Evolutionary conservation across 2,888 invertebrate species (phyloP), one percentile per base, ranked within the genome.

Genomic region (Tetramorium bicarinatum): DNA sequence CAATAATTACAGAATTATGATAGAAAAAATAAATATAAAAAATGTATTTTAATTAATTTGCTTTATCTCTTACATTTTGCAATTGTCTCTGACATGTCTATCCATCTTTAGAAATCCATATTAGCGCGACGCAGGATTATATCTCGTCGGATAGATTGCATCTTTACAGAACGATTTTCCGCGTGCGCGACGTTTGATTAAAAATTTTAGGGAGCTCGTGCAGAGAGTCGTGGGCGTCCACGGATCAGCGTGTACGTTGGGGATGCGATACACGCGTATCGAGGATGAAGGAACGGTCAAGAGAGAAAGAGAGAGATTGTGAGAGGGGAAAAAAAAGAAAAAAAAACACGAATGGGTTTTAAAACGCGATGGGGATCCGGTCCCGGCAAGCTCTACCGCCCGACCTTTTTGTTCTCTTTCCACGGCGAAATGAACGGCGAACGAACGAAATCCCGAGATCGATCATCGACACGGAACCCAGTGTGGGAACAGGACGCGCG

Each of bases 371-470:
- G 69, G 64, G 72, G 83, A 85, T 85, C 86, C 86, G 82, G 77
- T 87, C 69, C 56, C 72, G 64, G 64, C 72, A 66, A 52, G 47
- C 67, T 56, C 47, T 21, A 52, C 56, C 49, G 61, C 34, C 41
- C 44, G 69, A 76, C 54, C 80, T 84, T 86, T 82, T 87, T 84
- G 54, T 54, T 56, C 41, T 29, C 25, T 76, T 76, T 82, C 66
- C 75, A 76, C 69, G 82, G 72, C 80, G 74, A 84, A 87, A 84
- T 82, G 82, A 88, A 72, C 83, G 75, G 72, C 87, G 87, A 86
- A 84, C 87, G 82, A 84, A 83, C 64, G 87, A 83, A 85, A 88
- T 88, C 77, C 84, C 82, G 83, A 76, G 87, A 87, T 87, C 85
- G 83, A 82, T 87, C 88, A 84, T 88, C 82, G 82, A 80, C 88